Conservation (phyloP, 2,888 invertebrate species). For the Entomobrya multifasciata region DNA sequence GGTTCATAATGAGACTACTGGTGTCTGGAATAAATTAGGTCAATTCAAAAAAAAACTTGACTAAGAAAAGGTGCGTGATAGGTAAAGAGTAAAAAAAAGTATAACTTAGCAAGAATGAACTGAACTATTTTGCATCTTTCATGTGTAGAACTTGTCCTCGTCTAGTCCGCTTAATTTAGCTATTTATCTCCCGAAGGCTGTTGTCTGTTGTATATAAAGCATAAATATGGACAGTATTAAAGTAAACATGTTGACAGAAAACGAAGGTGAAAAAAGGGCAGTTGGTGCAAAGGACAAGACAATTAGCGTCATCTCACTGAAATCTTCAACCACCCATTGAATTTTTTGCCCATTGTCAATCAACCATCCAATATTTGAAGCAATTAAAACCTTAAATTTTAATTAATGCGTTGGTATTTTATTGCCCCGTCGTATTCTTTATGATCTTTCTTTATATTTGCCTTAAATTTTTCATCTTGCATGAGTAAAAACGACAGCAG, state of each 20-base stretch:
- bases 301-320: slow-evolving; percentile 67
- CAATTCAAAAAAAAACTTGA: slow-evolving; percentile 34
- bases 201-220: neutral
- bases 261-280: slow-evolving; percentile 60
- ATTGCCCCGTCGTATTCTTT: neutral
- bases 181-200: neutral
- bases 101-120: neutral
- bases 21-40: slow-evolving; percentile 60
- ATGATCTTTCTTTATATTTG: neutral
- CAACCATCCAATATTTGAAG: slow-evolving; percentile 39
- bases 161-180: slow-evolving; percentile 5
- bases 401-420: slow-evolving; percentile 37
- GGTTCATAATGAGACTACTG: slow-evolving; percentile 39
- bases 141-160: neutral
- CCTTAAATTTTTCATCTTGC: too few relatives aligned
- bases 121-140: slow-evolving; percentile 33
- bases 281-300: slow-evolving; percentile 58
- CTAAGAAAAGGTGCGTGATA: slow-evolving; percentile 30
- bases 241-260: slow-evolving; percentile 64
- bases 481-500: slow-evolving; percentile 29
- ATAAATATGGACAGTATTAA: slow-evolving; percentile 1
- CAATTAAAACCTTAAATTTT: slow-evolving; percentile 60
- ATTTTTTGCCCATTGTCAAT: slow-evolving; percentile 61
- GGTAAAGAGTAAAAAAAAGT: slow-evolving; percentile 14
- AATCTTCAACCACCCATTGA: slow-evolving; percentile 61